Evolutionary conservation across 2,797 vertebrate genomes (phyloP).

Genomic region (Saxicola maurus): DNA sequence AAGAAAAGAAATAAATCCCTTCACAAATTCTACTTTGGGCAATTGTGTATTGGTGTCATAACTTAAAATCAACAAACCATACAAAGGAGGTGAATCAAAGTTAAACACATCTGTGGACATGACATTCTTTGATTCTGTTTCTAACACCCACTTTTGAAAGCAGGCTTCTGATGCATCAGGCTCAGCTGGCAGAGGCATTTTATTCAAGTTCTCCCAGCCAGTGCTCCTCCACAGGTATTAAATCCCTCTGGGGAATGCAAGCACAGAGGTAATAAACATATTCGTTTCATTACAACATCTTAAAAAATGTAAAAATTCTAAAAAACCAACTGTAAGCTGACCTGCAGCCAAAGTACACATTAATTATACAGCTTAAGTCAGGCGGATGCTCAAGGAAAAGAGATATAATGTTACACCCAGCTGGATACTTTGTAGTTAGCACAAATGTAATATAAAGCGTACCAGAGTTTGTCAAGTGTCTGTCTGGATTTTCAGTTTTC

Average conservation of each 20-base stretch:
- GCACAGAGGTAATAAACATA: constrained; percentile 73
- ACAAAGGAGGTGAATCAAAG: constrained; percentile 19
- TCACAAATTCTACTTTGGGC: not conserved
- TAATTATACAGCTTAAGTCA: constrained; percentile 82
- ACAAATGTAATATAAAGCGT: constrained; percentile 82
- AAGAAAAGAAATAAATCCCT: constrained; percentile 34
- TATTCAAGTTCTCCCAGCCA: not conserved
- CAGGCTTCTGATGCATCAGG: not conserved
- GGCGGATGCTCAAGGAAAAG: constrained; percentile 75
- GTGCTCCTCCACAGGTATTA: constrained; percentile 43
- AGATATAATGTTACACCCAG: constrained; percentile 80
- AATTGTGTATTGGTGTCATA: not conserved
- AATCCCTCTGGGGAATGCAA: constrained; percentile 44
- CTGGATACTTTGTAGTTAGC: constrained; percentile 83
- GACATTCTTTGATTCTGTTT: constrained; percentile 25
- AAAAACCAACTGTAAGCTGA: constrained; percentile 77
- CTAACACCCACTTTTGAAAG: constrained; percentile 29
- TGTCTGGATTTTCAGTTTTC: constrained; percentile 84
- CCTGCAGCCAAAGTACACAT: constrained; percentile 82
- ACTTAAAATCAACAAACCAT: not conserved
- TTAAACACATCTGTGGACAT: constrained; percentile 30
- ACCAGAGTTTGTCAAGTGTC: constrained; percentile 83
- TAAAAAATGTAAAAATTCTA: constrained; percentile 73
- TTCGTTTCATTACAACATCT: constrained; percentile 68
- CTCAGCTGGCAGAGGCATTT: constrained; percentile 29